phyloP scores from a whole-genome alignment of 2,113 vertebrate genomes.

The Phylloscopus trochilus region DNA sequence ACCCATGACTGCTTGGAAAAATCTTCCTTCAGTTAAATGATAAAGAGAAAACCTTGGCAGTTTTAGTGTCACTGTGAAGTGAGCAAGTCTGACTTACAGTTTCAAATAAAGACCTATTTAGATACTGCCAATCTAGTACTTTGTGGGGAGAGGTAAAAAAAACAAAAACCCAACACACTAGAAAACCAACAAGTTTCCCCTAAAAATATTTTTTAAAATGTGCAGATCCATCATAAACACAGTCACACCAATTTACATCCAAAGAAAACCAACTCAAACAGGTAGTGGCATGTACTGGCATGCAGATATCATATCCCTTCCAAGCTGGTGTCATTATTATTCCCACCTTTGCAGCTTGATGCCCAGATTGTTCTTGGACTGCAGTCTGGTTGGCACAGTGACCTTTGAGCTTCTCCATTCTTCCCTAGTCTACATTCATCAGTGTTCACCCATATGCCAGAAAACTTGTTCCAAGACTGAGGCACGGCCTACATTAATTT shows the following conservation, averaged over 20 bases:
- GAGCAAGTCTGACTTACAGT: background rate
- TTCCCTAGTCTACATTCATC: background rate
- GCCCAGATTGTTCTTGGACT: background rate
- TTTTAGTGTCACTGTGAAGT: background rate
- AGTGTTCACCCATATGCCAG: rapidly evolving
- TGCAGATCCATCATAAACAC: background rate
- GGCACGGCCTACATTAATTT: background rate
- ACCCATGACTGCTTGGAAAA: background rate
- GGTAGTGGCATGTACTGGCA: rapidly evolving
- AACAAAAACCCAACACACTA: background rate
- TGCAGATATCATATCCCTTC: rapidly evolving
- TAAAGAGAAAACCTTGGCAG: background rate
- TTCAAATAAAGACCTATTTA: background rate
- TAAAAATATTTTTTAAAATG: background rate
- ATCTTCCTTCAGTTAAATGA: background rate
- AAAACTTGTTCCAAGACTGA: background rate
- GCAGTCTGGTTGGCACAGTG: background rate
- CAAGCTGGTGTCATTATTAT: background rate
- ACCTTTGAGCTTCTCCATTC: background rate
- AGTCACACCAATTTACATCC: background rate
- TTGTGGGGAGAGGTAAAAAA: background rate
- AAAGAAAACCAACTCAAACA: background rate
- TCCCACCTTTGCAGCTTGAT: background rate
- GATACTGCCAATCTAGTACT: background rate
- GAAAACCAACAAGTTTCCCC: background rate